Base-by-base conservation (phyloP, 2,113 vertebrate species). In the Cochlearius cochlearius region DNA sequence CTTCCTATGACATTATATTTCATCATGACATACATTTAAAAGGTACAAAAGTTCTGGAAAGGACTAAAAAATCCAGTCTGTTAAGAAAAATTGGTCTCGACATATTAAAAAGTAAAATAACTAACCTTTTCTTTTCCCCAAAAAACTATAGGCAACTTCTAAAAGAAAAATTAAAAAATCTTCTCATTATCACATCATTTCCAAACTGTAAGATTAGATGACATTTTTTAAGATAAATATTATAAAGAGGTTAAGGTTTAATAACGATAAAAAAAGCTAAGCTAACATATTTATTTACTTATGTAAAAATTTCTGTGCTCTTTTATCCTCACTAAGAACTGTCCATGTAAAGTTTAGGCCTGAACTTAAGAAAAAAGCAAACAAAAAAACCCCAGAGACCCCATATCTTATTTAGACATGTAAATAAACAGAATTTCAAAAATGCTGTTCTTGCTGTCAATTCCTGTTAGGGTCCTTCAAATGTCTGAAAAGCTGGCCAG, bases 61-160 rank as follows among this genome's bases (percentile, higher is more conserved):
- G 1, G 8, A 15, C 13, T 27, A 26, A 45, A 67, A 71, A 75
- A 13, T 38, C 12, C 17, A 12, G 10, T 49, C 25, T 77, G 29
- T 5, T 7, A 38, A 83, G 82, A 88, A 26, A 4, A 0, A 22
- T 16, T 12, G 69, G 12, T 50, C 13, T 63, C 2, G 0, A 2
- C 15, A 71, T 25, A 23, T 0, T n/a, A 49, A 58, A 75, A 88
- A 36, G 9, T 56, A 30, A 79, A 79, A 68, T 58, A 21, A 11
- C 11, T 25, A 67, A 50, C 4, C 0, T 10, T 64, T 32, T 59
- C 0, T 64, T 50, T 7, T 4, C 2, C 10, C 12, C 0, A 1
- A 2, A 43, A 38, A 41, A 1, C 3, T 32, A 15, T 7, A 32
- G 17, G 1, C 25, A 77, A 64, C 20, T 63, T 59, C 18, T 76